These are phyloP conservation scores for Sparidentex hasta DNA, from an alignment of 2,797 vertebrate genomes.

Conservation along the genomic window DNA sequence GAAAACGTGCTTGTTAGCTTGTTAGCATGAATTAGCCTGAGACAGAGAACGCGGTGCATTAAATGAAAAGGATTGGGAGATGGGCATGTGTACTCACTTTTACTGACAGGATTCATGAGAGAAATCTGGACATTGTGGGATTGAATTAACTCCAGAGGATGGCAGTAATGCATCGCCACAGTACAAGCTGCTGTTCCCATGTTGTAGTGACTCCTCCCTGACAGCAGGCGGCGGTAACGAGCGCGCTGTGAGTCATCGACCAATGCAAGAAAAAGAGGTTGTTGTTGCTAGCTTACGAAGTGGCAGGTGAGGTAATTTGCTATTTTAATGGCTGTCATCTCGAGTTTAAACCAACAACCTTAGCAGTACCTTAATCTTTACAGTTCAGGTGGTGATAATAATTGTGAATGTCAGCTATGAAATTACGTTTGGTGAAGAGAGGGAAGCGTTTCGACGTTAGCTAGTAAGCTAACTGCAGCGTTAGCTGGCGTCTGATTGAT, in stretches of 20 bases:
- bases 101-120: too few relatives aligned
- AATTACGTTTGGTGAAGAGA: not conserved
- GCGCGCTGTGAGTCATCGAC: fast-evolving
- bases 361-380: fast-evolving
- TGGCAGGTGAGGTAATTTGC: conserved; percentile 43
- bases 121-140: not conserved
- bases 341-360: not conserved
- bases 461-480: conserved; percentile 23
- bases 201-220: not conserved
- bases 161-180: not conserved
- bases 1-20: too few relatives aligned
- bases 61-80: too few relatives aligned
- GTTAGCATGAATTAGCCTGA: too few relatives aligned
- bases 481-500: conserved; percentile 21
- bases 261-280: not conserved
- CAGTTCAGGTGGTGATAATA: fast-evolving
- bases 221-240: conserved; percentile 41
- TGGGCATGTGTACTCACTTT: too few relatives aligned
- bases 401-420: not conserved
- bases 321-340: not conserved
- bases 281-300: not conserved
- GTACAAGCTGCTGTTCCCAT: not conserved
- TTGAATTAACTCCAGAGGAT: not conserved
- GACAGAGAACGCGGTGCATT: too few relatives aligned
- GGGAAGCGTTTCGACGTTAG: not conserved